These are phyloP conservation scores for Pithys albifrons DNA, from an alignment of 2,113 vertebrate genomes.

Conservation along the genomic window DNA sequence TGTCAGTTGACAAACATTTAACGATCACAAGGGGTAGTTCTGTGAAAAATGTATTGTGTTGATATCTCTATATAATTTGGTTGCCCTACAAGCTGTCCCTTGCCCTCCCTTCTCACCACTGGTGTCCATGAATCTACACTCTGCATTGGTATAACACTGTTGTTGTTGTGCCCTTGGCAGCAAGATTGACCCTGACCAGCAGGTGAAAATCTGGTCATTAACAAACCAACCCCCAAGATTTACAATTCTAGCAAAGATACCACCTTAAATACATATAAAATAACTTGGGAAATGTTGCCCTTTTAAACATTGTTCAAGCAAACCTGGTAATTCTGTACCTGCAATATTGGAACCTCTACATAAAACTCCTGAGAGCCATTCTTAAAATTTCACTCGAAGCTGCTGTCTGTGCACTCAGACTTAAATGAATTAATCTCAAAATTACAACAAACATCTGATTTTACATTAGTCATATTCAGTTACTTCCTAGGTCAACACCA, in stretches of 20 bases:
- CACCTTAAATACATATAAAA: background rate
- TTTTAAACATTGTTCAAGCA: background rate
- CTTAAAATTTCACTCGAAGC: background rate
- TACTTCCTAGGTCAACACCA: background rate
- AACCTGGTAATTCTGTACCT: background rate
- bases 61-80: background rate
- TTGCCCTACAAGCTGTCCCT: background rate
- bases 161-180: background rate
- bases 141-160: background rate
- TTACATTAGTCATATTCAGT: background rate
- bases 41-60: background rate
- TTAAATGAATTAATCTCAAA: conserved; percentile 31
- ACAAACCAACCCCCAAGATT: background rate
- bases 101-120: background rate
- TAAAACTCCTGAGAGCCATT: background rate
- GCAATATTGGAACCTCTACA: background rate
- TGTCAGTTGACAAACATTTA: background rate
- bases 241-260: background rate
- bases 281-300: background rate
- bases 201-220: background rate
- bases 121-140: background rate
- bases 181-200: background rate
- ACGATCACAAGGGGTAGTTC: background rate
- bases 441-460: conserved; percentile 4
- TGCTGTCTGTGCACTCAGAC: background rate